Base-by-base conservation (phyloP, 2,888 invertebrate species). In the Andrena praecox region DNA sequence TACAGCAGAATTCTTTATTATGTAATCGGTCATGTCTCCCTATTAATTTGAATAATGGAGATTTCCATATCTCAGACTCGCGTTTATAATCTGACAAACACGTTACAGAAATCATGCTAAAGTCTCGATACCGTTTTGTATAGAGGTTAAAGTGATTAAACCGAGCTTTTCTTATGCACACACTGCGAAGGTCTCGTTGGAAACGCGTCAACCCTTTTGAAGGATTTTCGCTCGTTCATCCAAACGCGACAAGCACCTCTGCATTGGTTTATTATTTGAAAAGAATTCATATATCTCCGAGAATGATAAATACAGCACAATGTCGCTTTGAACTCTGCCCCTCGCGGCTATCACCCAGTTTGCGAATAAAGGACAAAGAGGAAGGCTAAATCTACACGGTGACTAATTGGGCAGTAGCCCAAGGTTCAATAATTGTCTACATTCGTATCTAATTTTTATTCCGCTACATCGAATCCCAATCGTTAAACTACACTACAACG, bases 311-410 rank as follows among this genome's bases (percentile, higher is more conserved):
- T 31, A 4, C 1, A 24, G 1, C 70, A 1, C 12, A 3, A 50
- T 33, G n/a, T 24, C 7, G 7, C 62, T 63, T 31, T 33, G 54
- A 27, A 60, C 33, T 60, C 35, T 42, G 35, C 35, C 48, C n/a
- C 27, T 50, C 20, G 24, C 0, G 2, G 16, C 12, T 42, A 7
- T 16, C 29, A 27, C 20, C n/a, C 5, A 27, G 16, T 56, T 48
- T 64, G 63, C 48, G 63, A 75, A 64, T 77, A 75, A 77, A 48
- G 63, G 63, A 77, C 64, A n/a, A n/a, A 24, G 24, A n/a, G 69
- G 48, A 42, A 31, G 42, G 1, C 42, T 50, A n/a, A 56, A 64
- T 56, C 24, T 77, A 63, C 64, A 63, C 8, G 12, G 10, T 35
- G 33, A 24, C 16, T 77, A 77, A 77, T 77, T 77, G 24, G 20